These are phyloP conservation scores for Euplagia quadripunctaria DNA, from an alignment of 2,888 invertebrate genomes.

Conservation along the genomic window DNA sequence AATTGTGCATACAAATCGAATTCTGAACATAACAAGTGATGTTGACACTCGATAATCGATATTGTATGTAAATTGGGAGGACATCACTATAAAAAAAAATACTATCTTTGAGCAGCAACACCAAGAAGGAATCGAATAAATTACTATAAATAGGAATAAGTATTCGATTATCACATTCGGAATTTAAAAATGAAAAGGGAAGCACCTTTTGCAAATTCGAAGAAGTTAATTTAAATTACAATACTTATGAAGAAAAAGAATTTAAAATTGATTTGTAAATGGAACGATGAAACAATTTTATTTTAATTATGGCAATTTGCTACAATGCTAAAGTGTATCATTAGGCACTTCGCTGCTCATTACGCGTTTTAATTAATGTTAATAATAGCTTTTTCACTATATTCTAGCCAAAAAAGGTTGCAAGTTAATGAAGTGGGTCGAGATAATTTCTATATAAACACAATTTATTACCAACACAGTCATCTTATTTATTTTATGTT, in stretches of 20 bases:
- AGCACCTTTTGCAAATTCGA: not conserved
- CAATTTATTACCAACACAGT: no score
- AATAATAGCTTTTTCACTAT: not conserved
- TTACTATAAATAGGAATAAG: slow-evolving; percentile 31
- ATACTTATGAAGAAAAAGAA: not conserved
- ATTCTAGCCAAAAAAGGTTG: not conserved
- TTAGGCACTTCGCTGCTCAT: not conserved
- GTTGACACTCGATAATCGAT: slow-evolving; percentile 54
- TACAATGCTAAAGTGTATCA: not conserved
- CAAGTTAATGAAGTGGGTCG: not conserved
- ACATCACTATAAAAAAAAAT: slow-evolving; percentile 25
- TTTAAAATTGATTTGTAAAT: not conserved
- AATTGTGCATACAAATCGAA: slow-evolving; percentile 43
- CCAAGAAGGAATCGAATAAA: slow-evolving; percentile 41
- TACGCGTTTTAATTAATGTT: not conserved
- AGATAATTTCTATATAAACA: not conserved
- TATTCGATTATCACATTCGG: slow-evolving; percentile 38
- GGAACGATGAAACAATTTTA: slow-evolving; percentile 6
- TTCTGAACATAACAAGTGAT: slow-evolving; percentile 33
- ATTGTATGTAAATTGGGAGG: slow-evolving; percentile 53
- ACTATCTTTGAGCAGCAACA: slow-evolving; percentile 28
- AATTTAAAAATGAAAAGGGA: slow-evolving; percentile 29
- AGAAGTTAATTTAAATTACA: not conserved
- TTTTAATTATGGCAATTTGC: slow-evolving; percentile 1
- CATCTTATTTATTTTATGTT: no score